Evolutionary conservation across 2,113 vertebrate genomes (phyloP), one percentile per base, ranked within the genome.

Genomic region (Semicossyphus pulcher): DNA sequence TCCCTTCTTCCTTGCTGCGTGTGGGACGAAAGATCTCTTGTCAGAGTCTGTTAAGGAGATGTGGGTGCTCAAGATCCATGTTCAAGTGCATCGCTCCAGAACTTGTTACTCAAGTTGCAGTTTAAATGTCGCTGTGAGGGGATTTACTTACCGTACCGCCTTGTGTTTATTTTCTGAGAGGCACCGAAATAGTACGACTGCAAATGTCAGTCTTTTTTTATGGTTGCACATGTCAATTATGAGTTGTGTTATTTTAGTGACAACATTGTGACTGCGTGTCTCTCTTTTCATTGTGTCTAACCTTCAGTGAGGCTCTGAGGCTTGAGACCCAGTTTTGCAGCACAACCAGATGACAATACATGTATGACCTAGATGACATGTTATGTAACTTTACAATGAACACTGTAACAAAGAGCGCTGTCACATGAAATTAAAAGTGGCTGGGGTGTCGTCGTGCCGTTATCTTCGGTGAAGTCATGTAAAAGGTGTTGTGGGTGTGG

Each of bases 291-390:
- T 34, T 54, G n/a, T 42, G 26, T 44, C 7, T 20, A 32, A 57
- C 61, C 66, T 15, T 12, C 58, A 26, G 1, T 21, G 48, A 45
- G 2, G 6, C 44, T 26, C 47, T 0, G 2, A 52, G 16, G 47
- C 21, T 56, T 31, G 48, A 65, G 37, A 25, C 0, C 3, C 15
- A 44, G 18, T 20, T 44, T 20, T 4, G 5, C 7, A 44, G 44
- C n/a, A 71, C 31, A 28, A 37, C 14, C 21, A n/a, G 57, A 39
- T 41, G 10, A 36, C 42, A 79, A 48, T 26, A 45, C 20, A 49
- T 32, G 56, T 39, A 52, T 71, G 71, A 70, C 67, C 63, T 68
- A 44, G 36, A 34, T 71, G 57, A 52, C 29, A n/a, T 57, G 62
- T 81, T 73, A 61, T 21, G 15, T 71, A 76, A 81, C 14, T 21